phyloP scores from a whole-genome alignment of 2,113 vertebrate genomes.

The Megaceryle torquata region DNA sequence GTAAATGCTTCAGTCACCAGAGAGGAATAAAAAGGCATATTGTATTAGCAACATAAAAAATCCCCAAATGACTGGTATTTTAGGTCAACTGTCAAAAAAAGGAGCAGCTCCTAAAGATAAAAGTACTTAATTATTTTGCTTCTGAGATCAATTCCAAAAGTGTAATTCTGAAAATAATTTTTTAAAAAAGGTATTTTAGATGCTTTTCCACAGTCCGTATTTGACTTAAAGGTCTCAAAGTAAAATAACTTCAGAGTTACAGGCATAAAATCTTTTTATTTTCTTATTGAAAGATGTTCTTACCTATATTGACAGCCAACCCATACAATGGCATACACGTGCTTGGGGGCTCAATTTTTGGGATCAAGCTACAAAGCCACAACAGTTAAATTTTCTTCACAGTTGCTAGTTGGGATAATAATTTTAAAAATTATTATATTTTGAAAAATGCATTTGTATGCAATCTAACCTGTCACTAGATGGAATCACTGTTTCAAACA shows the following conservation, averaged over 20 bases:
- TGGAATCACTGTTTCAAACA: conserved; percentile 1
- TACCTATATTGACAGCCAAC: neutral
- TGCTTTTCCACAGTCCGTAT: neutral
- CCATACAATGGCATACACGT: neutral
- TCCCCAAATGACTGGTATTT: neutral
- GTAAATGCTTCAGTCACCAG: neutral
- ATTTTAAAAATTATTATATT: neutral
- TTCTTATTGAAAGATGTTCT: neutral
- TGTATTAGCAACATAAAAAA: neutral
- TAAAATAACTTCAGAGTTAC: neutral
- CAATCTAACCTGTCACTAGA: neutral
- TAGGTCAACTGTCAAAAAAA: neutral
- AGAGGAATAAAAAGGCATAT: neutral
- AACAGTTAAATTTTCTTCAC: neutral
- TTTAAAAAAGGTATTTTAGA: neutral
- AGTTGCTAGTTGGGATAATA: neutral
- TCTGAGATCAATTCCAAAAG: neutral
- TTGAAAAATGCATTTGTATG: neutral
- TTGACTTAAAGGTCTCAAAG: neutral
- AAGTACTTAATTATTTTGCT: conserved; percentile 8
- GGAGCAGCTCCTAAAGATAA: neutral
- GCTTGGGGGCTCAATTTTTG: neutral
- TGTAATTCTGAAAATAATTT: neutral
- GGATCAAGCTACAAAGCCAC: neutral
- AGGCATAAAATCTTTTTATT: neutral